phyloP scores from a whole-genome alignment of 2,888 invertebrate genomes.

The Exocentrus adspersus region DNA sequence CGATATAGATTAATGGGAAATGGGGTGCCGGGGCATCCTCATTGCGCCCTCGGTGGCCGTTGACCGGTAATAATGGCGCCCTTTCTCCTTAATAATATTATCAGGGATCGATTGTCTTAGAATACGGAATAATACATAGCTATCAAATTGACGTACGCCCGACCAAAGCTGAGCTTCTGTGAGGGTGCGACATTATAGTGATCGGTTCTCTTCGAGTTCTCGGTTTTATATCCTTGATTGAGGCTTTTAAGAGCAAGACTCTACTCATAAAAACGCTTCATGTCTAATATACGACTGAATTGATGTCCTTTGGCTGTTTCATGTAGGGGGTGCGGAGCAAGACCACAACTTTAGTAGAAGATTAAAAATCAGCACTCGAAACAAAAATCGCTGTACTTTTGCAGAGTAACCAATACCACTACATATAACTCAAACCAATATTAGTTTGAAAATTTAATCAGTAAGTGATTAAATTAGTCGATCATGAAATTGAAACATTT shows the following conservation, averaged over 20 bases:
- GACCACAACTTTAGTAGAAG: too few species aligned
- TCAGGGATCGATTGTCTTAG: constrained; percentile 57
- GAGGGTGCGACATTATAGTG: constrained; percentile 48
- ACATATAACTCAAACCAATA: too few species aligned
- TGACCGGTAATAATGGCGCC: constrained; percentile 54
- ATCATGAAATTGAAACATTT: too few species aligned
- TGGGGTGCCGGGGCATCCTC: constrained; percentile 37
- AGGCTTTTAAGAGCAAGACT: constrained; percentile 35
- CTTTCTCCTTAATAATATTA: constrained; percentile 56
- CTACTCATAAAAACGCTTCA: constrained; percentile 21
- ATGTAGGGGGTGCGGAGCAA: too few species aligned
- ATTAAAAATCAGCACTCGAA: too few species aligned
- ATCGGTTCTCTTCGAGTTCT: constrained; percentile 50
- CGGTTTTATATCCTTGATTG: constrained; percentile 42
- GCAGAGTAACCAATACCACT: too few species aligned
- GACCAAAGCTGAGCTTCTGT: constrained; percentile 54
- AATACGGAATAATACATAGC: constrained; percentile 47
- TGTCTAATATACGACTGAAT: too few species aligned
- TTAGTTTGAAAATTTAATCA: too few species aligned
- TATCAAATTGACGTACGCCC: constrained; percentile 56
- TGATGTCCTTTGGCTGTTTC: too few species aligned
- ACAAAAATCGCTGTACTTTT: too few species aligned
- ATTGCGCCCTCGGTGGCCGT: constrained; percentile 50
- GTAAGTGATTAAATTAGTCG: too few species aligned
- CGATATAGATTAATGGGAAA: constrained; percentile 57